These are phyloP conservation scores for Metacarcinus magister DNA, from an alignment of 2,888 invertebrate species.

Conservation along the genomic window DNA sequence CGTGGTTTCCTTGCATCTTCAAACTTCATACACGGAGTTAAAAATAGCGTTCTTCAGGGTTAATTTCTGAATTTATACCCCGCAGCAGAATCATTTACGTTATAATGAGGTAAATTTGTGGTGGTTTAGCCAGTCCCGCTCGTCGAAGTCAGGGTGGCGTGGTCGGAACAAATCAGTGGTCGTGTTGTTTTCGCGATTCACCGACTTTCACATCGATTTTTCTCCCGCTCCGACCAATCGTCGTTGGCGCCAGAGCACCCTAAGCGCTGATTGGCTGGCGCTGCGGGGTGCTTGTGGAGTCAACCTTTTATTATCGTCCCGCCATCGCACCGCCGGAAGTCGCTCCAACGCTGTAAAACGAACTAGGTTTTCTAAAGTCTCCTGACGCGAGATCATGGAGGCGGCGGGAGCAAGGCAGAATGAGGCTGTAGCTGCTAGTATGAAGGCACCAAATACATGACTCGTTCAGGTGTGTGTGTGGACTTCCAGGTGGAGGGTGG, in stretches of 20 bases:
- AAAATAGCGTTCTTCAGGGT: not conserved
- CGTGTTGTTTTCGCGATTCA: conserved; percentile 77
- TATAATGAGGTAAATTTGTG: not conserved
- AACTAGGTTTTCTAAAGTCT: not conserved
- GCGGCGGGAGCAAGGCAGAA: not conserved
- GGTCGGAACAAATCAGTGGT: conserved; percentile 65
- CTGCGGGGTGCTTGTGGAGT: conserved; percentile 71
- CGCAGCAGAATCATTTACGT: not conserved
- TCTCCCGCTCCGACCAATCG: conserved; percentile 69
- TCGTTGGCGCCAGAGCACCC: conserved; percentile 70
- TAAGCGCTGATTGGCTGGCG: conserved; percentile 68
- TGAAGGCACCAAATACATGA: not conserved
- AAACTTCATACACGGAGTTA: not conserved
- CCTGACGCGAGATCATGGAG: not conserved
- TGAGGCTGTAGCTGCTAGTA: not conserved
- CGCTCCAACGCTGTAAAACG: conserved; percentile 11
- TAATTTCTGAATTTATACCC: not conserved
- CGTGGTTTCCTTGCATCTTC: not conserved
- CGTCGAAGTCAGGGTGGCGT: conserved; percentile 51
- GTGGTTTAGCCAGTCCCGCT: not conserved
- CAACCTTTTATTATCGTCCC: conserved; percentile 66
- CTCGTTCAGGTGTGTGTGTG: not conserved
- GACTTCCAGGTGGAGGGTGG: not conserved
- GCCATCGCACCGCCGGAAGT: conserved; percentile 55
- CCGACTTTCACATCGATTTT: conserved; percentile 76